Percentiles rank a stretch among this genome's conserved stretches.
Conservation (phyloP, 2,797 vertebrate species). For the Hippoglossus hippoglossus region DNA sequence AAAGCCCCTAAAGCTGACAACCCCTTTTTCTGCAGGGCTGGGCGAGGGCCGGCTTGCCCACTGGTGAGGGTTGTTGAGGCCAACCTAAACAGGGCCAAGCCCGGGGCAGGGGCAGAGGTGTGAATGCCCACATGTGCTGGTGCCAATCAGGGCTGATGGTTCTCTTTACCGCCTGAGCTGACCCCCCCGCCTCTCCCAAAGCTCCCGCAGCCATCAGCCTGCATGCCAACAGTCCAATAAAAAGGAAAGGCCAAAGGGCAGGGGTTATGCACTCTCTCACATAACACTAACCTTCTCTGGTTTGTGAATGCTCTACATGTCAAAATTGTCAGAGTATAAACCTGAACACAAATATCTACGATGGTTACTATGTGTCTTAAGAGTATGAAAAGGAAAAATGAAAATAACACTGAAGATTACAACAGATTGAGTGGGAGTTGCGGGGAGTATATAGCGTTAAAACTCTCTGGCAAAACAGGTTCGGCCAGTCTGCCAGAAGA, state of each 20-base stretch:
- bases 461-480: constrained; percentile 72
- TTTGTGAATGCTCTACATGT: constrained; percentile 18
- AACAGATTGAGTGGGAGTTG: constrained; percentile 46
- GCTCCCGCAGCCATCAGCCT: constrained; percentile 62
- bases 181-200: constrained; percentile 57
- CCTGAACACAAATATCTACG: neutral
- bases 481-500: constrained; percentile 64
- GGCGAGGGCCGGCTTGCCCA: constrained; percentile 44
- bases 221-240: constrained; percentile 48
- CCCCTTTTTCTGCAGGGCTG: constrained; percentile 72
- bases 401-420: constrained; percentile 29
- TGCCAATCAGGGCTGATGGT: constrained; percentile 87
- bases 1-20: constrained; percentile 85
- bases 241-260: constrained; percentile 50
- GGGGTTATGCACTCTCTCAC: constrained; percentile 23
- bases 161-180: constrained; percentile 75
- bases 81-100: constrained; percentile 68
- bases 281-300: constrained; percentile 17
- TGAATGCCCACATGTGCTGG: constrained; percentile 87
- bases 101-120: constrained; percentile 70
- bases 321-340: constrained; percentile 10
- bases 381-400: constrained; percentile 28
- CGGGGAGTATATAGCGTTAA: constrained; percentile 25
- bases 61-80: constrained; percentile 59
- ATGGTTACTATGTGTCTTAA: neutral